Conservation (phyloP, 2,888 invertebrate species). For the Lasioglossum leucozonium region DNA sequence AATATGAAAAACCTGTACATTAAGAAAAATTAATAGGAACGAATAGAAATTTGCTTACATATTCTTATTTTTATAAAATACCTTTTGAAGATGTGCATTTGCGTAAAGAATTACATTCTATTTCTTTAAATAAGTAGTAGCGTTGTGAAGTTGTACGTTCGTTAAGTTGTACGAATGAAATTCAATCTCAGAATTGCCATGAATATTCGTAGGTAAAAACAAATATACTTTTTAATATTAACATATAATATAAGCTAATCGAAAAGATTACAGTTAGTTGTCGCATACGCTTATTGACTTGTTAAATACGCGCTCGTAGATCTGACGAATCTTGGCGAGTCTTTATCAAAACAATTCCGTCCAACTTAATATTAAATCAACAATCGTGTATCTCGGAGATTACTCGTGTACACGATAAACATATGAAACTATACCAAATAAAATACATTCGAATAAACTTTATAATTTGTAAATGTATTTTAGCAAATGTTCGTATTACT, state of each 20-base stretch:
- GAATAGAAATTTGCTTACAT: not conserved
- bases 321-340: constrained; percentile 21
- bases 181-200: constrained; percentile 55
- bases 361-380: constrained; percentile 35
- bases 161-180: constrained; percentile 22
- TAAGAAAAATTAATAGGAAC: not conserved
- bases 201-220: constrained; percentile 39
- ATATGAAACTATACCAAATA: not conserved
- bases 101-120: not conserved
- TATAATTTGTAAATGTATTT: not conserved
- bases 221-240: constrained; percentile 16
- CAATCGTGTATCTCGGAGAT: not conserved
- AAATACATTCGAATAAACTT: not conserved
- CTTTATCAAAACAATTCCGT: constrained; percentile 58
- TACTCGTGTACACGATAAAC: not conserved
- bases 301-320: constrained; percentile 19
- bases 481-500: not conserved
- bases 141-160: constrained; percentile 8
- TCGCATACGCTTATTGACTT: constrained; percentile 11
- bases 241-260: not conserved
- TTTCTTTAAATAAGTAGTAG: not conserved
- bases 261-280: constrained; percentile 18
- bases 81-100: not conserved
- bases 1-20: not conserved
- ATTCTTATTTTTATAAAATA: not conserved